Conservation (phyloP, 1,140 invertebrate genomes). For the Colletes gigas region DNA sequence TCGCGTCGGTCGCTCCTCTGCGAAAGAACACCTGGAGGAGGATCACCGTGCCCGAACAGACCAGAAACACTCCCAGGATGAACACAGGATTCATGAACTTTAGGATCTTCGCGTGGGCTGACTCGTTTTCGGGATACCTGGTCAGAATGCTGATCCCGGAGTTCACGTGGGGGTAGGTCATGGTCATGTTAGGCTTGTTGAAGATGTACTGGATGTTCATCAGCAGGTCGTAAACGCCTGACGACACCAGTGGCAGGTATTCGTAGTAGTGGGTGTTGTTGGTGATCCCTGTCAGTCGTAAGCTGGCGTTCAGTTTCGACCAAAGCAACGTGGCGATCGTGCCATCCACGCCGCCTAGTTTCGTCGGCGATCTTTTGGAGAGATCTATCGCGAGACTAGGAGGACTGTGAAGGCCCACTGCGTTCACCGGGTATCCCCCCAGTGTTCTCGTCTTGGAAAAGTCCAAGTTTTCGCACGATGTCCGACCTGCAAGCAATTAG, state of each 20-base stretch:
- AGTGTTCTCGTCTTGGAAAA: slow-evolving; percentile 16
- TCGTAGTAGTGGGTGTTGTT: not conserved
- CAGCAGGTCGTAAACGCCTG: slow-evolving; percentile 7
- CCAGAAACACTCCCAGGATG: not conserved
- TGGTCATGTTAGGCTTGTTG: slow-evolving; percentile 8
- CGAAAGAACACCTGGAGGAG: not conserved
- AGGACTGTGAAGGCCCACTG: not conserved
- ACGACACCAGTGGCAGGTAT: not conserved
- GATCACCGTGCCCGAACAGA: not conserved
- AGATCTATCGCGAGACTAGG: not conserved
- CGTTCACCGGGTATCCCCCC: not conserved
- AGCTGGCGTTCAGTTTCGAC: slow-evolving; percentile 1
- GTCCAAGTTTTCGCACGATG: slow-evolving; percentile 14
- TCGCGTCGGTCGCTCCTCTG: not conserved
- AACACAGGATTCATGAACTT: slow-evolving; percentile 17
- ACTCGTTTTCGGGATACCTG: slow-evolving; percentile 2
- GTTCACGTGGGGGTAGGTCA: slow-evolving; percentile 19
- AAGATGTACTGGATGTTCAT: slow-evolving; percentile 30
- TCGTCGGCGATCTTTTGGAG: too few species aligned
- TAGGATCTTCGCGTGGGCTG: not conserved
- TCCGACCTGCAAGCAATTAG: not conserved
- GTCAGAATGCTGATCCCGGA: slow-evolving; percentile 6
- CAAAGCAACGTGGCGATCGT: not conserved
- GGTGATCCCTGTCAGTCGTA: not conserved
- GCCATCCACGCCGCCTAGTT: slow-evolving; percentile 14